phyloP scores from a whole-genome alignment of 1,140 invertebrate genomes.

The Ptiloglossa arizonensis region DNA sequence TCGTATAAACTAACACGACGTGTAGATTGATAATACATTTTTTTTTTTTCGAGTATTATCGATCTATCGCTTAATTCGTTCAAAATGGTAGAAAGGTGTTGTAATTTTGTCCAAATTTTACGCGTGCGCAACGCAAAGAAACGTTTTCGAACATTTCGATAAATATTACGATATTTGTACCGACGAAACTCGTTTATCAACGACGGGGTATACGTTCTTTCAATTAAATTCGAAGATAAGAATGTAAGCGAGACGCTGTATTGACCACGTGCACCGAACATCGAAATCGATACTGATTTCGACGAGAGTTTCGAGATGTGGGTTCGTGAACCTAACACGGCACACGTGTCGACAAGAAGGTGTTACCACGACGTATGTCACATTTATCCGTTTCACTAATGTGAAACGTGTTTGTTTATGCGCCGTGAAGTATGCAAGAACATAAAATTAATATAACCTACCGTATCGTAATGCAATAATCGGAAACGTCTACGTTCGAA shows the following conservation, averaged over 20 bases:
- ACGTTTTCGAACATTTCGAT: not conserved
- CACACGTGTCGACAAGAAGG: no score
- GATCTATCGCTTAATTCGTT: no score
- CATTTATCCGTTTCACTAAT: not conserved
- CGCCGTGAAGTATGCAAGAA: not conserved
- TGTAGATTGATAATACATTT: conserved; percentile 12
- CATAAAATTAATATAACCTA: not conserved
- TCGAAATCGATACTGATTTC: not conserved
- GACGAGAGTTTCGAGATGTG: not conserved
- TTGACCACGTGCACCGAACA: not conserved
- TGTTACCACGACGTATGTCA: not conserved
- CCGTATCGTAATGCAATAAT: not conserved
- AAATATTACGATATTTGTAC: not conserved
- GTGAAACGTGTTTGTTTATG: not conserved
- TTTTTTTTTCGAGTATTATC: not conserved
- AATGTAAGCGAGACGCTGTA: no score
- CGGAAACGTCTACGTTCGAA: not conserved
- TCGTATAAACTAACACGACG: not conserved
- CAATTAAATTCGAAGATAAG: no score
- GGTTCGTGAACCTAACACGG: not conserved
- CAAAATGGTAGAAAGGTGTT: no score
- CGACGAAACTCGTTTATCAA: no score
- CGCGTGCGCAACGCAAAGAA: no score
- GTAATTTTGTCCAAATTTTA: no score
- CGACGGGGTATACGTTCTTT: no score